Evolutionary conservation across 2,888 invertebrate species (phyloP), one percentile per base, ranked within the genome.

Genomic region (Deroplatys truncata): DNA sequence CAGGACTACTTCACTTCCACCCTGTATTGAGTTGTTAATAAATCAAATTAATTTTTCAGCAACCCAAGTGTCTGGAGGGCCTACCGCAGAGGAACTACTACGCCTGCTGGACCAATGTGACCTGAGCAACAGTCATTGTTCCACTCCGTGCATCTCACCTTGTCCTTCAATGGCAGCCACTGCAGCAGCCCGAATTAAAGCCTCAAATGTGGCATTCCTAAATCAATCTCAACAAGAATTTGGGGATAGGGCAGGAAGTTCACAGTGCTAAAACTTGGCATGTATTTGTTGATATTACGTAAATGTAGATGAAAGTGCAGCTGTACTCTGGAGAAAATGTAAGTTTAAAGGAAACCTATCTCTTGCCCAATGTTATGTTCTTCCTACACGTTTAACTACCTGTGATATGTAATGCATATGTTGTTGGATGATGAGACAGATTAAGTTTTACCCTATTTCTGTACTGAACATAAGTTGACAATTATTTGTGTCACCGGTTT

Each of bases 61-160:
- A 84, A 94, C 94, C 91, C 94, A 94, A 92, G 94, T 94, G 5
- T 97, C 97, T 91, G 98, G 98, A 91, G 99, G 99, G n/a, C 99
- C 99, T 56, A 96, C 97, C 0, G 96, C 99, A 2, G 97, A 97
- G 92, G 99, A 99, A 94, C 94, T 99, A 91, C 96, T 99, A 92
- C 96, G 97, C 49, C 95, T 99, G 91, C 95, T 99, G 91, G 98
- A 99, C 92, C 98, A 98, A 92, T 99, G 98, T 94, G 99, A 99
- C 93, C 95, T 99, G 91, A 97, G 97, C 92, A 97, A 96, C 93
- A 97, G 97, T 90, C 94, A 96, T 90, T 95, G 95, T 92, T 96
- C 96, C 7, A 97, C 96, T 0, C 98, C 98, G 91, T 98, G 97
- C 92, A 95, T 97, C 91, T 98, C 97, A 89, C 97, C 96, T 20